Base-by-base conservation (phyloP, 2,113 vertebrate species). In the Willisornis vidua region DNA sequence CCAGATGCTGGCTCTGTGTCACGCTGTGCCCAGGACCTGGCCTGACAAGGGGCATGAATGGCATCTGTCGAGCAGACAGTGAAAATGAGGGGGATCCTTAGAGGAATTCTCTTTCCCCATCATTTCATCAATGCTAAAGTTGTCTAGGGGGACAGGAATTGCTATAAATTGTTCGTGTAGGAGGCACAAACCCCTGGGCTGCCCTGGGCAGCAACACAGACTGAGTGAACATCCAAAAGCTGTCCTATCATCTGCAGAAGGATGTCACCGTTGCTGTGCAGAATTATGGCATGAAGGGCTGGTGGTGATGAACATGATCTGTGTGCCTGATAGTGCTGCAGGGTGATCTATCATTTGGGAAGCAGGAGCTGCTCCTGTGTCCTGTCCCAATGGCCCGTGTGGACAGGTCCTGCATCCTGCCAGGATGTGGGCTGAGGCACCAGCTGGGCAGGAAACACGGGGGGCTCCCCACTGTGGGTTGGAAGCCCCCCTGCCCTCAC, bases 391-490 rank as follows among this genome's bases (percentile, higher is more conserved):
- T 0, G 33, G 19, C 84, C 16, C 0, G 0, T 0, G 2, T 7
- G 23, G 4, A 9, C 0, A 10, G 51, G 46, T 43, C 70, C 25
- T 11, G 5, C 6, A 9, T 7, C 55, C 80, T 12, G 49, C 55
- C 5, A 14, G 67, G 37, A 7, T 4, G 7, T 10, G 54, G 41
- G 33, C 65, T 35, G 74, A 59, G 55, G 39, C 43, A 43, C 23
- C 0, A 0, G 52, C 17, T 0, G 0, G 39, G 22, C 7, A 3
- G 54, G 65, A 48, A n/a, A 3, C 20, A 10, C 0, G 0, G 13
- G 37, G 29, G 9, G 2, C 1, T 55, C n/a, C 66, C 48, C 52
- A 4, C 3, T 5, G 11, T 0, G 8, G 33, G n/a, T 82, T 79
- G 72, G 45, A 35, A 61, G 7, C 12, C 6, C 9, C 13, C 43